Base-by-base conservation (phyloP, 2,888 invertebrate genomes). In the Cryptocheilus praepositus region DNA sequence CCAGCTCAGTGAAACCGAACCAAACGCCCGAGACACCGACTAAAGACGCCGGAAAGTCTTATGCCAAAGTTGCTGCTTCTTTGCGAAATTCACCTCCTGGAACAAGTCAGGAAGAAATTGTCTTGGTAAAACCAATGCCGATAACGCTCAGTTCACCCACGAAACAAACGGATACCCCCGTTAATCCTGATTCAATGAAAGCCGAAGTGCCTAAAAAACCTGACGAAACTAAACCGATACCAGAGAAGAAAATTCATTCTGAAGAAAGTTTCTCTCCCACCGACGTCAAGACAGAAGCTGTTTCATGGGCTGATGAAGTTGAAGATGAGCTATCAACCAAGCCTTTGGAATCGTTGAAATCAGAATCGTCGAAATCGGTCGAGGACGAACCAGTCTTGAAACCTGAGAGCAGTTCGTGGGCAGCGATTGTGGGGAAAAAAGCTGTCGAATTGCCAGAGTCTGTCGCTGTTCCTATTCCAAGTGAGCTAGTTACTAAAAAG, bases 51-150 rank as follows among this genome's bases (percentile, higher is more conserved):
- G 76, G 75, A 15, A 94, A 93, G 87, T 93, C 94, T 0, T 94
- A 94, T 81, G 94, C 94, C 19, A 92, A 93, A 87, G 91, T 94
- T 44, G 89, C 94, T 7, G 92, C 92, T 18, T 81, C 87, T 49
- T 89, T 89, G 60, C 83, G 83, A 22, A 79, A 83, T 44, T 88
- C 89, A 13, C 89, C 90, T 21, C 90, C 91, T 15, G 88, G 85
- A 77, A 57, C 66, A 15, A 70, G 69, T 44, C 85, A 85, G 76
- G 67, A 76, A 36, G 87, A 89, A 69, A 62, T 75, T 3, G 60
- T 73, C 1, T 62, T 78, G 15, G 15, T 77, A 0, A 79, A 79
- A 67, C 73, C 81, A 43, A 43, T 79, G 58, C 66, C 79, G 4
- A n/a, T 74, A 7, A 69, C 67, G 53, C 3, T 13, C 18, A 18